phyloP scores from a whole-genome alignment of 2,888 invertebrate genomes.

The Ryuthela nishihirai region DNA sequence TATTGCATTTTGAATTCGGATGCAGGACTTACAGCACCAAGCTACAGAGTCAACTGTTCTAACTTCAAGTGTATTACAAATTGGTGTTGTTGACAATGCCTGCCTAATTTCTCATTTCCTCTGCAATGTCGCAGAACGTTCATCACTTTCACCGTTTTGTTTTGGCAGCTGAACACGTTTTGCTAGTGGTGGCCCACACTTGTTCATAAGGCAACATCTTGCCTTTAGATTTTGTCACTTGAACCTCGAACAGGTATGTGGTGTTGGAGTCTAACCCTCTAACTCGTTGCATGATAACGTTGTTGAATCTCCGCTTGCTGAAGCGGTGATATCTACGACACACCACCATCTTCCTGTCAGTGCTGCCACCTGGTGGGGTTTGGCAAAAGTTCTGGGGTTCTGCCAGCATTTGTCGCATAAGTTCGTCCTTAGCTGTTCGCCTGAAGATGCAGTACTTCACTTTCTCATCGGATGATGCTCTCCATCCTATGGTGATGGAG shows the following conservation, averaged over 20 bases:
- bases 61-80: too few species aligned
- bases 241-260: slow-evolving; percentile 48
- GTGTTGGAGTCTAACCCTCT: slow-evolving; percentile 46
- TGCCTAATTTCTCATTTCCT: too few species aligned
- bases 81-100: too few species aligned
- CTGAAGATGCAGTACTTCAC: slow-evolving; percentile 50
- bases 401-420: slow-evolving; percentile 3
- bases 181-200: slow-evolving; percentile 45
- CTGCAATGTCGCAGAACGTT: too few species aligned
- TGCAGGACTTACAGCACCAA: too few species aligned
- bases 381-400: slow-evolving; percentile 31
- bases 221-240: slow-evolving; percentile 45
- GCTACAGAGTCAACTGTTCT: too few species aligned
- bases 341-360: slow-evolving; percentile 17
- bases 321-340: slow-evolving; percentile 34
- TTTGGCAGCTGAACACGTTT: slow-evolving; percentile 6
- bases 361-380: neutral
- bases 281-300: slow-evolving; percentile 46
- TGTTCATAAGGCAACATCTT: slow-evolving; percentile 46
- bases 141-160: slow-evolving; percentile 3
- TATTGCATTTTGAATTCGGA: too few species aligned
- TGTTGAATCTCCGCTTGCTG: slow-evolving; percentile 32
- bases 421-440: slow-evolving; percentile 42
- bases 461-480: slow-evolving; percentile 45
- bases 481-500: slow-evolving; percentile 49